Evolutionary conservation across 2,113 vertebrate genomes (phyloP).

Genomic region (Lasiurus cinereus): DNA sequence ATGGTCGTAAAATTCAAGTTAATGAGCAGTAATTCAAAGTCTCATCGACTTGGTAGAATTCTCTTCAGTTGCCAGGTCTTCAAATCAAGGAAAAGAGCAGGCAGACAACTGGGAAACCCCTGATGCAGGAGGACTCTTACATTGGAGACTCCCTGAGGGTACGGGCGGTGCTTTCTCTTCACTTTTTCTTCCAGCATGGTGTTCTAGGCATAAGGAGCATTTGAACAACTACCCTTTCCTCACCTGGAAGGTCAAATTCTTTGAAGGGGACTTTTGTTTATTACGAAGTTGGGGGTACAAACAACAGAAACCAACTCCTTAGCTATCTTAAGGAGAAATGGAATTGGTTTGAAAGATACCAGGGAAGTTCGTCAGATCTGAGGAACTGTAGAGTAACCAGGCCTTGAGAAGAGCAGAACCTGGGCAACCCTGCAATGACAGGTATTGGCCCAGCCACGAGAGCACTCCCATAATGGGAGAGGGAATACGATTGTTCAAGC

Average conservation of each 20-base stretch:
- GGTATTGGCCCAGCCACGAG: neutral
- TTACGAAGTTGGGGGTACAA: neutral
- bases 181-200: neutral
- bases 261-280: neutral
- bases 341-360: neutral
- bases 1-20: constrained; percentile 58
- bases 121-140: neutral
- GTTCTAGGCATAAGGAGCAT: neutral
- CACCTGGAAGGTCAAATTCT: neutral
- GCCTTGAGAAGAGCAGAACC: neutral
- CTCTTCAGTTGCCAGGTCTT: constrained; percentile 27
- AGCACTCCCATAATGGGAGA: neutral
- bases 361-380: neutral
- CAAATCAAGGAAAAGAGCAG: constrained; percentile 6
- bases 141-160: neutral
- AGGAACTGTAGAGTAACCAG: neutral
- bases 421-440: neutral
- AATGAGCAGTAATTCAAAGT: constrained; percentile 62
- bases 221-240: neutral
- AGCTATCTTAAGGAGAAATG: neutral
- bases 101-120: neutral
- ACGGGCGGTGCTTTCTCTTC: neutral
- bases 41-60: constrained; percentile 36
- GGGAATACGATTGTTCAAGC: neutral
- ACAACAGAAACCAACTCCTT: constrained; percentile 25